Conservation (phyloP, 2,797 vertebrate genomes). For the Paedocypris micromegethes region DNA sequence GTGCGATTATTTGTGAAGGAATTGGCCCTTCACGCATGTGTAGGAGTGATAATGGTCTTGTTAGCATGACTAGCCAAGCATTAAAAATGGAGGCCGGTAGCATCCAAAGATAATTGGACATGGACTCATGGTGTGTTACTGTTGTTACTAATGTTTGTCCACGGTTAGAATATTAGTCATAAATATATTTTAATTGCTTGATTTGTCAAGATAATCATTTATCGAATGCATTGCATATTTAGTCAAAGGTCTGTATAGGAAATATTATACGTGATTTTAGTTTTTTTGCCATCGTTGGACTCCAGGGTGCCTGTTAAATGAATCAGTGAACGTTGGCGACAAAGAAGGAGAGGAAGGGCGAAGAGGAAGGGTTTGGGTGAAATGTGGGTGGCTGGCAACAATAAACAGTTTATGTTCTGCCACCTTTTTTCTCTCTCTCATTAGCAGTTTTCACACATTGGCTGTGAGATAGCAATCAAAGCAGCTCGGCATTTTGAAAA, state of each 20-base stretch:
- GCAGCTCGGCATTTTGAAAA: conserved; percentile 27
- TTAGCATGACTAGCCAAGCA: conserved; percentile 37
- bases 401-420: conserved; percentile 35
- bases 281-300: neutral
- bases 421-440: conserved; percentile 34
- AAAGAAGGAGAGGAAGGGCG: conserved; percentile 7
- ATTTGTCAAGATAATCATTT: conserved; percentile 57
- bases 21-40: conserved; percentile 14
- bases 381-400: conserved; percentile 30
- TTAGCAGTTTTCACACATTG: conserved; percentile 41
- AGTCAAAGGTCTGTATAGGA: conserved; percentile 60
- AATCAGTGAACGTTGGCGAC: conserved; percentile 1
- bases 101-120: conserved; percentile 40
- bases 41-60: conserved; percentile 20
- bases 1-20: neutral
- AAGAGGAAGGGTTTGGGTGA: conserved; percentile 42
- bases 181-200: conserved; percentile 52
- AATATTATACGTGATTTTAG: conserved; percentile 51
- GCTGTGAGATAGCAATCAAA: conserved; percentile 36
- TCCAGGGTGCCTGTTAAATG: conserved; percentile 5
- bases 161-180: conserved; percentile 39
- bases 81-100: conserved; percentile 34
- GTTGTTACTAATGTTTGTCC: conserved; percentile 43
- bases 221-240: conserved; percentile 52
- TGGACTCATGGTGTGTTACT: conserved; percentile 39